A percentile compares a stretch with the other conserved stretches of the same genome.
phyloP scores from a whole-genome alignment of 2,888 invertebrate genomes.

The Aromia moschata region DNA sequence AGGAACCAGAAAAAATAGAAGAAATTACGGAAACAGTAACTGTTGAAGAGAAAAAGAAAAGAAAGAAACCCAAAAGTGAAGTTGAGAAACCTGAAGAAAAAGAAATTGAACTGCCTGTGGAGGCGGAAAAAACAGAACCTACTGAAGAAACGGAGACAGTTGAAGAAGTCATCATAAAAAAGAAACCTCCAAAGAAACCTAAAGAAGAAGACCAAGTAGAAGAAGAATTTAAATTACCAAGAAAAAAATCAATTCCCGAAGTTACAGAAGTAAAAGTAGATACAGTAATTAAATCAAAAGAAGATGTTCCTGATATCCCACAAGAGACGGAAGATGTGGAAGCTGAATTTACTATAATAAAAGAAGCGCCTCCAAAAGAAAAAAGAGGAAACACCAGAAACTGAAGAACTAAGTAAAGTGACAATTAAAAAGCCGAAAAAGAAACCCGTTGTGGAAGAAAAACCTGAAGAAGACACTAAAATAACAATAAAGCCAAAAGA shows the following conservation, averaged over 20 bases:
- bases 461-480: slow-evolving; percentile 39
- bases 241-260: slow-evolving; percentile 28
- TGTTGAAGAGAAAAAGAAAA: slow-evolving; percentile 2
- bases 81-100: slow-evolving; percentile 1
- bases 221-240: slow-evolving; percentile 63
- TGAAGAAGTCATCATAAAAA: slow-evolving; percentile 54
- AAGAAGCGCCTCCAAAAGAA: slow-evolving; percentile 52
- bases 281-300: slow-evolving; percentile 67
- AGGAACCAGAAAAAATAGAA: slow-evolving; percentile 51
- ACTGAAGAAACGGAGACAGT: slow-evolving; percentile 42
- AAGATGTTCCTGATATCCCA: slow-evolving; percentile 59
- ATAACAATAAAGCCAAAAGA: slow-evolving; percentile 37
- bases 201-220: slow-evolving; percentile 54
- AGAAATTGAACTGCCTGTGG: not conserved
- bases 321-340: slow-evolving; percentile 58
- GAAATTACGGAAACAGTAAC: not conserved
- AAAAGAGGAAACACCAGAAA: slow-evolving; percentile 31
- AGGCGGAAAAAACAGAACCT: slow-evolving; percentile 48
- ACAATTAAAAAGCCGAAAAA: slow-evolving; percentile 19
- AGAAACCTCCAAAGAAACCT: slow-evolving; percentile 51
- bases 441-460: slow-evolving; percentile 45
- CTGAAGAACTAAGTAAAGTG: slow-evolving; percentile 51
- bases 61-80: slow-evolving; percentile 41
- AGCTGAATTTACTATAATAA: slow-evolving; percentile 38
- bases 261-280: slow-evolving; percentile 42